A percentile compares a stretch with the other conserved stretches of the same genome.
phyloP scores from a whole-genome alignment of 2,113 vertebrate genomes.

The Entosphenus tridentatus region DNA sequence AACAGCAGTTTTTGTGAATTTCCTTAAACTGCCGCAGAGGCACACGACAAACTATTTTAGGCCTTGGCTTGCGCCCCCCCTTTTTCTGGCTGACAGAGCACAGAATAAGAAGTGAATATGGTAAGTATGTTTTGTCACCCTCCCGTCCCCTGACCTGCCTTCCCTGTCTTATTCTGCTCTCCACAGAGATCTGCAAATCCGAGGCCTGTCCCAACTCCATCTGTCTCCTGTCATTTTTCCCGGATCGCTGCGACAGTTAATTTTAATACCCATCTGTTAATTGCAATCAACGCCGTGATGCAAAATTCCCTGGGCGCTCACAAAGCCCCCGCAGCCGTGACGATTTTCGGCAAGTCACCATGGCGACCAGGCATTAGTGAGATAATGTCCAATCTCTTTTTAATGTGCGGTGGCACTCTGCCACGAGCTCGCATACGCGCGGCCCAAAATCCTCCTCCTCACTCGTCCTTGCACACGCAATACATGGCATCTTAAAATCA shows the following conservation, averaged over 20 bases:
- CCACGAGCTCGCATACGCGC: background rate
- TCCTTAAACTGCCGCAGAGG: too few species aligned
- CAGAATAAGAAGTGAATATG: too few species aligned
- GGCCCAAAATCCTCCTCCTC: too few species aligned
- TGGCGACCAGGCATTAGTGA: constrained; percentile 6
- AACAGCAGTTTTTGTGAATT: too few species aligned
- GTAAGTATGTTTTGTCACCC: too few species aligned
- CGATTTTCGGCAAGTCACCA: constrained; percentile 6
- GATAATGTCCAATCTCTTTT: constrained; percentile 2
- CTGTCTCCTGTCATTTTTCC: constrained; percentile 4
- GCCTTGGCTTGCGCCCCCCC: too few species aligned
- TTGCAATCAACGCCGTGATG: constrained; percentile 4
- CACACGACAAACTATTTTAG: too few species aligned
- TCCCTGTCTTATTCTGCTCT: background rate
- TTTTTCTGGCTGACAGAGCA: too few species aligned
- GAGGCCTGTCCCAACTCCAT: constrained; percentile 1
- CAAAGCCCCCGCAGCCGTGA: constrained; percentile 4
- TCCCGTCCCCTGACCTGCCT: too few species aligned
- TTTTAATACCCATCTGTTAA: constrained; percentile 7
- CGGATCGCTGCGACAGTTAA: constrained; percentile 4
- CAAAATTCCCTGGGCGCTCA: constrained; percentile 4
- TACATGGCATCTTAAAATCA: too few species aligned
- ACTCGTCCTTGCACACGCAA: too few species aligned
- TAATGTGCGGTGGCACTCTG: background rate
- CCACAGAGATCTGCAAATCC: background rate